phyloP scores from a whole-genome alignment of 2,113 vertebrate species.

The Diglossa brunneiventris region DNA sequence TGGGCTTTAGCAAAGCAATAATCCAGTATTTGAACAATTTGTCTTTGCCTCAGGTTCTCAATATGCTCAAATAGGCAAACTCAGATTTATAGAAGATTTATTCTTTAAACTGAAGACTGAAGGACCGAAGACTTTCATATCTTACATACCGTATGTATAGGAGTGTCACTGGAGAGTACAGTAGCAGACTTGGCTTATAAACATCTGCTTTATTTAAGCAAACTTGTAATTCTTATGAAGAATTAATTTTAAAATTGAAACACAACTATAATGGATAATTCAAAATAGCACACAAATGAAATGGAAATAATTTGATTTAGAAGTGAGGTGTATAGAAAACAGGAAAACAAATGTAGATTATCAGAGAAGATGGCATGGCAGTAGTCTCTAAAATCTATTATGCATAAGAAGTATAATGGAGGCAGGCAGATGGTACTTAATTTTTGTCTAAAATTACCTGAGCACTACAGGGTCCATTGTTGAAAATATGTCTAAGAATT shows the following conservation, averaged over 20 bases:
- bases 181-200: not conserved
- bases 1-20: not conserved
- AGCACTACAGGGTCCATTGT: not conserved
- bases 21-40: not conserved
- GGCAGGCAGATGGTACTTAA: not conserved
- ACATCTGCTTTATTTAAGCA: not conserved
- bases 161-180: not conserved
- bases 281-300: not conserved
- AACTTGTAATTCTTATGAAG: not conserved
- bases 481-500: not conserved
- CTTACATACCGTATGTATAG: not conserved
- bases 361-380: not conserved
- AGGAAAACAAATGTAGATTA: not conserved
- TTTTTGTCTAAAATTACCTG: not conserved
- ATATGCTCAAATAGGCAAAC: not conserved
- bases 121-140: not conserved
- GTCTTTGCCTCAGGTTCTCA: not conserved
- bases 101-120: not conserved
- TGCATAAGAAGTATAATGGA: not conserved
- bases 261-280: not conserved
- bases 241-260: not conserved
- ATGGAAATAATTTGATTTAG: not conserved
- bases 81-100: not conserved
- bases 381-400: not conserved
- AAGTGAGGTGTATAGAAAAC: not conserved